Percentiles rank a stretch among this genome's conserved stretches.
Conservation (phyloP, 2,888 invertebrate genomes). For the Oxytorus armatus region DNA sequence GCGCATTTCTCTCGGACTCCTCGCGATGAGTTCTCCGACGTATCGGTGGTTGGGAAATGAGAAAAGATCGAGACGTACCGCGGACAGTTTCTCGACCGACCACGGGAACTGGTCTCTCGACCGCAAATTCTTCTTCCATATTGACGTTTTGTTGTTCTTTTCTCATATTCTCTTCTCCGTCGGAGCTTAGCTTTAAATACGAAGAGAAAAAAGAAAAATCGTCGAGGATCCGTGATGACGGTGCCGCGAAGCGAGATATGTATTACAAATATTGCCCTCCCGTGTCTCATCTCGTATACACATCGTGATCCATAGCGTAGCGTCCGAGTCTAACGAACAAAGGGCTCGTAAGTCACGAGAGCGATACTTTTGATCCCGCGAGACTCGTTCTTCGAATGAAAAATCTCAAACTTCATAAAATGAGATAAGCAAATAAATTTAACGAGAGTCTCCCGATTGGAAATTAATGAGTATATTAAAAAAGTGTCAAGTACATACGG, state of each 20-base stretch:
- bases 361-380: constrained; percentile 14
- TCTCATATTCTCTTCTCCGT: constrained; percentile 32
- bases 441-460: too few species aligned
- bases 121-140: not conserved
- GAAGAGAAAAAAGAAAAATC: constrained; percentile 35
- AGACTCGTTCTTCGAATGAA: too few species aligned
- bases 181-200: constrained; percentile 43
- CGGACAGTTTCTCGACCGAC: constrained; percentile 56
- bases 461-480: too few species aligned
- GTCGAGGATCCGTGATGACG: constrained; percentile 36
- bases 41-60: not conserved
- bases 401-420: too few species aligned
- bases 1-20: not conserved
- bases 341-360: constrained; percentile 61
- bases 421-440: too few species aligned
- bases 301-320: constrained; percentile 30
- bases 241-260: constrained; percentile 18
- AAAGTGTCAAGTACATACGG: too few species aligned
- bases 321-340: constrained; percentile 50
- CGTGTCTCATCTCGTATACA: constrained; percentile 27
- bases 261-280: constrained; percentile 44
- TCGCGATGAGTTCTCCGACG: constrained; percentile 7
- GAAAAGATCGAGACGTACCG: constrained; percentile 27
- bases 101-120: constrained; percentile 53
- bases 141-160: constrained; percentile 22